Base-by-base conservation (phyloP, 1,140 invertebrate species). In the Monochamus saltuarius region DNA sequence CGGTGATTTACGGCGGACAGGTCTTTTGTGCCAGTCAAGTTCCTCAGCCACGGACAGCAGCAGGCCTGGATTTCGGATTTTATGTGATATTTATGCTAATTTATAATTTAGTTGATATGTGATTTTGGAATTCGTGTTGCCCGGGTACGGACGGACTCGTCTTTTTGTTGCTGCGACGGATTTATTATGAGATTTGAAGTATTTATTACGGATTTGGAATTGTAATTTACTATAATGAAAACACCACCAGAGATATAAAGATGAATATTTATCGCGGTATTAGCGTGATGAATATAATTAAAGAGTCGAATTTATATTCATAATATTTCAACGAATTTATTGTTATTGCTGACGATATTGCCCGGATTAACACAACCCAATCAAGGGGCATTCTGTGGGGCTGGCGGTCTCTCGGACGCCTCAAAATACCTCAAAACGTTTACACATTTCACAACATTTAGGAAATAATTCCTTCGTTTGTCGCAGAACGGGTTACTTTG, bases 31-130 rank as follows among this genome's bases (percentile, higher is more conserved):
- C 62, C 67, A 61, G 67, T 69, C 65, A 69, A 69, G 61, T 64
- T 62, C 55, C 52, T 65, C 66, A 45, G 57, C 49, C 34, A 56
- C 42, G 54, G 60, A 64, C 66, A 66, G 53, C 57, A 59, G 62
- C 38, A 39, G 65, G 61, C 57, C 61, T 58, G 57, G 56, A 60
- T 69, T 63, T 66, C 49, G 56, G 55, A 61, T 63, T 69, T 67
- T 67, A 67, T 69, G 59, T 64, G 67, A 66, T 68, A 64, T 68
- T 68, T 69, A 67, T 69, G 67, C 62, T 62, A 65, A 67, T 69
- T 57, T 36, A 55, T 56, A 65, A 61, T 64, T 59, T 19, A 52
- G 14, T 36, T 10, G 35, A 35, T 29, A 4, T 35, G 22, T 50
- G 7, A 56, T 62, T 62, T 46, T 53, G 60, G 54, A 56, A 55